phyloP scores from a whole-genome alignment of 2,113 vertebrate genomes.

The Paramisgurnus dabryanus region DNA sequence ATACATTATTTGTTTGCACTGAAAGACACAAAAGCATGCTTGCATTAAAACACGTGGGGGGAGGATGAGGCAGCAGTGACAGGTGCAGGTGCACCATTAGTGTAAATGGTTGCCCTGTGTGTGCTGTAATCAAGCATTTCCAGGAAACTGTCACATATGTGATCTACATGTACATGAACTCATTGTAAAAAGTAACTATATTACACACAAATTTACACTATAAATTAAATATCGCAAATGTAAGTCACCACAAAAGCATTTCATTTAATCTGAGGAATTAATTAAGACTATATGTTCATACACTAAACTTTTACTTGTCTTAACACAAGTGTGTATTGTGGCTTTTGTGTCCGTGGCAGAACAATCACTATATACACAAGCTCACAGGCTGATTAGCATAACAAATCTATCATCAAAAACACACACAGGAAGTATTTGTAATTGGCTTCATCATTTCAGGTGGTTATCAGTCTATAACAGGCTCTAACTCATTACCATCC shows the following conservation, averaged over 20 bases:
- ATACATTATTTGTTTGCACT: neutral
- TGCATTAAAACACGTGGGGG: neutral
- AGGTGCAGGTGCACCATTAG: constrained; percentile 42
- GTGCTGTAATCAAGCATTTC: constrained; percentile 42
- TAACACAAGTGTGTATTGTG: too few species aligned
- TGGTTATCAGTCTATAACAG: constrained; percentile 44
- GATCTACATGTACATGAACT: neutral
- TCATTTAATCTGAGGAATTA: too few species aligned
- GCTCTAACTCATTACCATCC: constrained; percentile 36
- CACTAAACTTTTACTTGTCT: too few species aligned
- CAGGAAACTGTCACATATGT: constrained; percentile 22
- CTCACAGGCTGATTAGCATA: constrained; percentile 40
- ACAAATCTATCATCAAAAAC: constrained; percentile 34
- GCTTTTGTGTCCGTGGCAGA: neutral
- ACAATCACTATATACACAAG: neutral
- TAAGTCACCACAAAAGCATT: too few species aligned
- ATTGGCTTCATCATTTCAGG: constrained; percentile 39
- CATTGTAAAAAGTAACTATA: neutral
- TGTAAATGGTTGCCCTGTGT: constrained; percentile 6
- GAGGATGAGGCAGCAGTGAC: neutral
- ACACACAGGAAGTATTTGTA: constrained; percentile 27
- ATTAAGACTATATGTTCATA: too few species aligned
- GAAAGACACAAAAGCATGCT: neutral
- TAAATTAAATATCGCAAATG: too few species aligned
- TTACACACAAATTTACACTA: neutral